Evolutionary conservation across 2,888 invertebrate genomes (phyloP).

Genomic region (Spodoptera littoralis): DNA sequence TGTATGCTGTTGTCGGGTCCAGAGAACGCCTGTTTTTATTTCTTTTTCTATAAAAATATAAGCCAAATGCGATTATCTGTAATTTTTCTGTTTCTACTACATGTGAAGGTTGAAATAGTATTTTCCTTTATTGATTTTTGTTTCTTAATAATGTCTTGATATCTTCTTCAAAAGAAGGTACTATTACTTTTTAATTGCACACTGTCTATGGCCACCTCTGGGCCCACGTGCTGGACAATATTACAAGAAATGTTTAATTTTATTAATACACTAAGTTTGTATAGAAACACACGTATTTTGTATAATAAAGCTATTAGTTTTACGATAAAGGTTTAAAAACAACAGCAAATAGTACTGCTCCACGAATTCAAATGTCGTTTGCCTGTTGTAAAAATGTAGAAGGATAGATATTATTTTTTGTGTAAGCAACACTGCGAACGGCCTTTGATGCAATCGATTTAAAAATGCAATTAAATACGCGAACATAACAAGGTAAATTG

Average conservation of each 20-base stretch:
- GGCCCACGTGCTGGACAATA: slow-evolving; percentile 44
- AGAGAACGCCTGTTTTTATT: slow-evolving; percentile 16
- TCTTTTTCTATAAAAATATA: neutral
- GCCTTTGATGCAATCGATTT: slow-evolving; percentile 9
- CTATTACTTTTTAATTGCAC: slow-evolving; percentile 13
- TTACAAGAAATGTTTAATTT: slow-evolving; percentile 50
- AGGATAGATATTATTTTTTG: slow-evolving; percentile 41
- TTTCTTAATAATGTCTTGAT: slow-evolving; percentile 20
- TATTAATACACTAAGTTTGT: slow-evolving; percentile 69
- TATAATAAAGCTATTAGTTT: slow-evolving; percentile 72
- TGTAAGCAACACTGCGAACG: slow-evolving; percentile 39
- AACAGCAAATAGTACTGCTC: slow-evolving; percentile 58
- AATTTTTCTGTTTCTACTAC: neutral
- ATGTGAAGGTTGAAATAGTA: neutral
- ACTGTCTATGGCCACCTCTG: slow-evolving; percentile 29
- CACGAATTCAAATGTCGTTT: slow-evolving; percentile 53
- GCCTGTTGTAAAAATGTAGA: slow-evolving; percentile 36
- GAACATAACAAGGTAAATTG: neutral
- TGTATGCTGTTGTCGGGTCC: slow-evolving; percentile 44
- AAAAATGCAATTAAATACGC: neutral
- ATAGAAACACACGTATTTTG: slow-evolving; percentile 76
- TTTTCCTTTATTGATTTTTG: slow-evolving; percentile 2
- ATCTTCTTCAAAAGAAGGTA: slow-evolving; percentile 25
- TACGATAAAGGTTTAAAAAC: slow-evolving; percentile 52
- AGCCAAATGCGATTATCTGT: no score